Evolutionary conservation across 64 coral and sea anemone species (phyloP), one percentile per base, ranked within the genome.

Genomic region (Actinia equina): DNA sequence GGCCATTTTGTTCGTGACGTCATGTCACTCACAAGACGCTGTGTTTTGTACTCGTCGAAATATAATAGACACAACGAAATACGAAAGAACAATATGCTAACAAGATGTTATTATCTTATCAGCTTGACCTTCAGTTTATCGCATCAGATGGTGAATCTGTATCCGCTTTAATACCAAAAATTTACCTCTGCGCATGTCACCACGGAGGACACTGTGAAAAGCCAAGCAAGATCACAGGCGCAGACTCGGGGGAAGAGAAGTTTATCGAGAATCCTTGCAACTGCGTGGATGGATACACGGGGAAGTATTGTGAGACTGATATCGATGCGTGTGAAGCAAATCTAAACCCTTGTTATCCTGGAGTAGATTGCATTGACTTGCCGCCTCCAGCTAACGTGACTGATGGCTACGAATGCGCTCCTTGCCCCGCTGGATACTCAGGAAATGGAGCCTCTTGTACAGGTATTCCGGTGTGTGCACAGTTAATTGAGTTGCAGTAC

Each of bases 321-420:
- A 62, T 86, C 17, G 85, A 86, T 18, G 85, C 85, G 12, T 86
- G 85, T 86, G 62, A 22, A 69, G 85, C 85, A 46, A 86, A 86
- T 71, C 19, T 86, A 2, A 86, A 86, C 61, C 85, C 85, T 17
- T 86, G 85, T 23, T 86, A 86, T 61, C 85, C 85, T 52, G 60
- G 85, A 27, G 85, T 86, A 19, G 23, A 26, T 18, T 86, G 85
- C 55, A 59, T 69, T 22, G 85, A 86, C 43, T 49, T 86, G 10
- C 43, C 62, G 1, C 59, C 85, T 10, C 85, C 85, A 4, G 85
- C 85, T 25, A 86, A 86, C 46, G 52, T 86, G 46, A 49, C 85
- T 26, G 43, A 78, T 78, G 85, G 85, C 27, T 86, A 86, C 26
- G n/a, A 71, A 52, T 86, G 85, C 63, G 85, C 57, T 18, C 63